phyloP scores from a whole-genome alignment of 2,888 invertebrate genomes.

The Rhyacophila evoluta region DNA sequence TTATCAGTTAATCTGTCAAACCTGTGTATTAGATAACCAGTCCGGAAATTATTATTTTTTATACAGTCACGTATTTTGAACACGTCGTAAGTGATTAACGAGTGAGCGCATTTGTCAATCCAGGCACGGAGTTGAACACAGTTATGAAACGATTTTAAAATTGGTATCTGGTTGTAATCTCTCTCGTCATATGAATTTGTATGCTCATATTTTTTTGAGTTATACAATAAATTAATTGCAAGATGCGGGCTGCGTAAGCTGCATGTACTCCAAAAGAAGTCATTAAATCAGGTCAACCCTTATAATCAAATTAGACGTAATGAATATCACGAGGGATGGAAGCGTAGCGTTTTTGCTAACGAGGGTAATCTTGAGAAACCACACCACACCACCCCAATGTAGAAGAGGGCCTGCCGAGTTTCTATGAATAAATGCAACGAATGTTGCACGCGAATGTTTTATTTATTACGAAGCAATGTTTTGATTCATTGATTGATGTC shows the following conservation, averaged over 20 bases:
- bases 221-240: not conserved
- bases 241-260: not conserved
- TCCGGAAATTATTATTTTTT: no score
- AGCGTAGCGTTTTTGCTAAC: slow-evolving; percentile 40
- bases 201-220: no score
- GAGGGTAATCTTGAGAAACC: slow-evolving; percentile 32
- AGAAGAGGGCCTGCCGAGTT: not conserved
- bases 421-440: not conserved
- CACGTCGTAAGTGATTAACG: no score
- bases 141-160: no score
- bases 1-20: no score
- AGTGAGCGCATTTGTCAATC: no score
- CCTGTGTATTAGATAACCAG: no score
- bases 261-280: slow-evolving; percentile 31
- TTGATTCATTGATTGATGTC: not conserved
- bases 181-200: no score
- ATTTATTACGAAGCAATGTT: not conserved
- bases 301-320: slow-evolving; percentile 43
- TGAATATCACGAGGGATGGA: slow-evolving; percentile 38
- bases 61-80: no score
- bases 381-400: not conserved
- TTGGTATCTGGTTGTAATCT: no score
- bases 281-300: slow-evolving; percentile 39
- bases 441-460: not conserved
- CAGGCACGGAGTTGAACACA: no score